A percentile compares a stretch with the other conserved stretches of the same genome.
Conservation (phyloP, 2,797 vertebrate genomes). For the Falco biarmicus region DNA sequence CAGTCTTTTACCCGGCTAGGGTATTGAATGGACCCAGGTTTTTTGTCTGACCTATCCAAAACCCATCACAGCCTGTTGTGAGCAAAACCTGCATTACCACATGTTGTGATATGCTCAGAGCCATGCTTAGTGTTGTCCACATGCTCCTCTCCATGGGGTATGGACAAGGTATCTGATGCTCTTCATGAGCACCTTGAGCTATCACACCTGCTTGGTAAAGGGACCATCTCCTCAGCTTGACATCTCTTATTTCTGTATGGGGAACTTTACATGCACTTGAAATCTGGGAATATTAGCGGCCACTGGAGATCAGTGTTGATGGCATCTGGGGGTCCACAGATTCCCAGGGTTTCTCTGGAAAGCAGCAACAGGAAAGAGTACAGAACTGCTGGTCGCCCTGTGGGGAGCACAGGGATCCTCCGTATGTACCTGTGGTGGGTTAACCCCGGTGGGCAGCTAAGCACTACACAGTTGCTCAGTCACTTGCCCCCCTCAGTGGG, state of each 20-base stretch:
- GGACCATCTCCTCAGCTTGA: neutral
- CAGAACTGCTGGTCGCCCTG: neutral
- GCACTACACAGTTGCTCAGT: neutral
- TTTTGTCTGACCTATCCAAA: neutral
- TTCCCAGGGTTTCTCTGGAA: neutral
- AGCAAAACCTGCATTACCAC: neutral
- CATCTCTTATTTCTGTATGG: neutral
- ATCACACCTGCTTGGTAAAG: neutral
- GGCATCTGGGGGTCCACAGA: neutral
- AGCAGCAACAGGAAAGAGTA: neutral
- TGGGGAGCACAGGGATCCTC: neutral
- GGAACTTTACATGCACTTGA: neutral
- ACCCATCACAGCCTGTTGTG: neutral
- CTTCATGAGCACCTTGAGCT: neutral
- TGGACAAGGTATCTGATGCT: neutral
- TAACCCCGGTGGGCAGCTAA: neutral
- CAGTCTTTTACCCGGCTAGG: neutral
- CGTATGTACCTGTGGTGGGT: too few species aligned
- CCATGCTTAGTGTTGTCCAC: neutral
- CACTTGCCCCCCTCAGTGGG: rapidly evolving
- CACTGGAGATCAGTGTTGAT: neutral
- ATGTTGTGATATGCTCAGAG: neutral
- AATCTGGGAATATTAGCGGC: neutral
- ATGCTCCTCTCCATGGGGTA: neutral
- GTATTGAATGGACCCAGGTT: neutral